These are phyloP conservation scores for Cenopis cana DNA, from an alignment of 2,888 invertebrate genomes.

Conservation along the genomic window DNA sequence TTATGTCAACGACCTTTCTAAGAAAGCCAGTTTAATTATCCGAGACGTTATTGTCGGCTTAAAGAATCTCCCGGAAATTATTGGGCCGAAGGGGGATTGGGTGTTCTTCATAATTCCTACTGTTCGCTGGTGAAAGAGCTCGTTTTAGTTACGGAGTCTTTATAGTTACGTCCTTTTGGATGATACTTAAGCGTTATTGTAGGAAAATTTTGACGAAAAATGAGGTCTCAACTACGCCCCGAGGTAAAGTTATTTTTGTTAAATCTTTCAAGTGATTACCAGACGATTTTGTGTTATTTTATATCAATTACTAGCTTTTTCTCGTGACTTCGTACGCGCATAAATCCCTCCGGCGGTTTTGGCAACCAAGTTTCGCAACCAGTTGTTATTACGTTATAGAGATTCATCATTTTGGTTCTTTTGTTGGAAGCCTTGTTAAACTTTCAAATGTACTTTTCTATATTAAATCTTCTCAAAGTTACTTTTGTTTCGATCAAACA, in stretches of 20 bases:
- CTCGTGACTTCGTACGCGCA: too few relatives aligned
- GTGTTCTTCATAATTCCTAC: constrained; percentile 35
- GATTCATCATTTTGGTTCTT: not conserved
- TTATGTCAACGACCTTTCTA: constrained; percentile 1
- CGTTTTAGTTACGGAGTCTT: not conserved
- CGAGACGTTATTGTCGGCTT: constrained; percentile 41
- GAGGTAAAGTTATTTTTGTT: not conserved
- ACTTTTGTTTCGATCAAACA: constrained; percentile 25
- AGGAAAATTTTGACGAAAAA: not conserved
- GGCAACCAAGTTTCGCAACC: too few relatives aligned
- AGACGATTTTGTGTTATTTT: not conserved
- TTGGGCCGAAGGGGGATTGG: constrained; percentile 35
- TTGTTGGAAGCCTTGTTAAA: constrained; percentile 3
- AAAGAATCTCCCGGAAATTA: constrained; percentile 39
- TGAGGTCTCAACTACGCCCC: not conserved
- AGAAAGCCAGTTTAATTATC: constrained; percentile 38
- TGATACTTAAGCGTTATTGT: not conserved
- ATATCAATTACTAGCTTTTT: too few relatives aligned
- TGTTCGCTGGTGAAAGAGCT: constrained; percentile 13
- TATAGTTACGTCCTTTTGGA: not conserved
- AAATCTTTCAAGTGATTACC: not conserved
- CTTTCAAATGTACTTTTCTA: constrained; percentile 1
- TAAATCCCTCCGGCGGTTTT: too few relatives aligned
- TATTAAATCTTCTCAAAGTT: constrained; percentile 1
- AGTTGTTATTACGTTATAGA: too few relatives aligned